Base-by-base conservation (phyloP, 1,140 invertebrate species). In the Ceratosolen solmsi region DNA sequence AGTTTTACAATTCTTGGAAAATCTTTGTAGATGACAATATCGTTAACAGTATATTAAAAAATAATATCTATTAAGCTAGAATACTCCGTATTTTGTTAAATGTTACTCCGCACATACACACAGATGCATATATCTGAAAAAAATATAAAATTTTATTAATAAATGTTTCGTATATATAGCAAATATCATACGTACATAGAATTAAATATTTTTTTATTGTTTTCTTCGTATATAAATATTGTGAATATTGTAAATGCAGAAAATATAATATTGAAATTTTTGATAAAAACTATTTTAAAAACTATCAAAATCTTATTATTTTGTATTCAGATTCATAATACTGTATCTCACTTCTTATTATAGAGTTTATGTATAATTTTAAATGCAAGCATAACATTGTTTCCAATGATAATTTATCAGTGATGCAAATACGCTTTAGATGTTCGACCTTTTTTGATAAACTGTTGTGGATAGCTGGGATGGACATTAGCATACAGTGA, bases 371-470 rank as follows among this genome's bases (percentile, higher is more conserved):
- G 79, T 81, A 83, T 84, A 85, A 87, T 87, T 89, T 89, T 87
- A 87, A 90, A 89, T 89, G 87, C 86, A 90, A 86, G 86, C 85
- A 86, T 86, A 88, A 91, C 87, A 89, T 89, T 87, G 86, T 86
- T 89, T 88, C 85, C 86, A 87, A 86, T 85, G 86, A 90, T 90
- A 89, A 86, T 86, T 89, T 89, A 89, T 91, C 88, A 86, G 27
- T 74, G 63, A 78, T 88, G 84, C 85, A 86, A 89, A 87, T 88
- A 87, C 89, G 89, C 88, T 87, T 87, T 86, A 86, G 87, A 91
- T 90, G 87, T 90, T 87, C 89, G 90, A 90, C 89, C 89, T 91
- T 90, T 90, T 85, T 78, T 82, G 89, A 91, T 91, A 91, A 91
- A 85, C 83, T 77, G 85, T 87, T 84, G 84, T 85, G 82, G 78